Evolutionary conservation across 2,888 invertebrate genomes (phyloP).

Genomic region (Athalia rosae): DNA sequence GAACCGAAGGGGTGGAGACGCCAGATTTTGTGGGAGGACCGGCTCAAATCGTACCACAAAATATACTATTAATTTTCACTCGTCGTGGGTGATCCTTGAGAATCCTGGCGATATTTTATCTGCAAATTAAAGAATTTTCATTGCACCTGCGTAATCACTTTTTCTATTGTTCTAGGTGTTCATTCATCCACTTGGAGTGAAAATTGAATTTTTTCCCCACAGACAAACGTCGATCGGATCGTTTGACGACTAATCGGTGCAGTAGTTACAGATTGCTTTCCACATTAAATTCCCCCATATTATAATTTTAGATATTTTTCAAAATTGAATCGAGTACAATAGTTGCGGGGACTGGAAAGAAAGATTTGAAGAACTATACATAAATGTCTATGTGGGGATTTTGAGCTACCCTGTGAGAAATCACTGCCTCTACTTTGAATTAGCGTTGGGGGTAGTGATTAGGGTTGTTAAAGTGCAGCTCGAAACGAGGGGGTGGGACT

Average conservation of each 20-base stretch:
- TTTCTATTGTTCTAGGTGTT: background rate
- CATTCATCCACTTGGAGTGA: no score
- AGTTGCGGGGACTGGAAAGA: background rate
- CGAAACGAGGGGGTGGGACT: conserved; percentile 55
- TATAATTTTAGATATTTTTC: background rate
- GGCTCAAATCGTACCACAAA: conserved; percentile 45
- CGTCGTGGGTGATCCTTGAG: conserved; percentile 44
- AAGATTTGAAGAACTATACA: conserved; percentile 7
- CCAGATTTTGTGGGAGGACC: conserved; percentile 45
- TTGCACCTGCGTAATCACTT: background rate
- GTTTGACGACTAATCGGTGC: conserved; percentile 45
- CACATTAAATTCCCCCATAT: background rate
- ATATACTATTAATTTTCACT: conserved; percentile 41
- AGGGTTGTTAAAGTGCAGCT: conserved; percentile 53
- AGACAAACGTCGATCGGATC: conserved; percentile 31
- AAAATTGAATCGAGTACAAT: background rate
- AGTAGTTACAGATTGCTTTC: background rate
- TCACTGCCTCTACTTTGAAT: conserved; percentile 51
- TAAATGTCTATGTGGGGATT: background rate
- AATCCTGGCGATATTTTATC: background rate
- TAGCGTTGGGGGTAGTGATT: conserved; percentile 57
- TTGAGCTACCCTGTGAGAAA: conserved; percentile 51
- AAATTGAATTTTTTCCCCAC: background rate
- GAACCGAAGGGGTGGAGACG: conserved; percentile 45
- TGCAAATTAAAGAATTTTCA: background rate